A percentile compares a stretch with the other conserved stretches of the same genome.
Evolutionary conservation across 2,797 vertebrate species (phyloP).

Genomic region (Coregonus sp.): DNA sequence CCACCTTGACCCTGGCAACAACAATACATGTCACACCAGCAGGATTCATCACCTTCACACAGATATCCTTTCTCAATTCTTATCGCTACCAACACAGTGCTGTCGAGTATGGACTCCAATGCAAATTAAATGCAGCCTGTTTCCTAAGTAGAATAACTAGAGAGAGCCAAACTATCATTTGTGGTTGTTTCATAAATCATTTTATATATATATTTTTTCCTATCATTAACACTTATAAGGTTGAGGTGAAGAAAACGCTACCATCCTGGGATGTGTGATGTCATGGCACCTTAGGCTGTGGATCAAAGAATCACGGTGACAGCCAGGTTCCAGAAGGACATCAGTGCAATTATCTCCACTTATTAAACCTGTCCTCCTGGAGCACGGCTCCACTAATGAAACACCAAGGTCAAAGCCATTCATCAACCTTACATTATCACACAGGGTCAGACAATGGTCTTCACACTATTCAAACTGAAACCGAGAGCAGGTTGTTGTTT

Average conservation of each 20-base stretch:
- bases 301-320: slow-evolving; percentile 48
- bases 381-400: slow-evolving; percentile 52
- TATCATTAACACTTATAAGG: slow-evolving; percentile 5
- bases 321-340: slow-evolving; percentile 38
- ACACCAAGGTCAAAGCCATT: slow-evolving; percentile 54
- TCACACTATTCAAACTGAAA: slow-evolving; percentile 29
- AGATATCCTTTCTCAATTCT: slow-evolving; percentile 52
- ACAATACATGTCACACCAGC: slow-evolving; percentile 58
- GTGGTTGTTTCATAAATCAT: slow-evolving; percentile 33
- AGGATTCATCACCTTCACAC: slow-evolving; percentile 63
- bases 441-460: slow-evolving; percentile 7
- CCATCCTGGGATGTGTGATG: slow-evolving; percentile 7
- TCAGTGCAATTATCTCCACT: slow-evolving; percentile 56
- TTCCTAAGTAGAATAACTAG: slow-evolving; percentile 36
- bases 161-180: slow-evolving; percentile 12
- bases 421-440: slow-evolving; percentile 37
- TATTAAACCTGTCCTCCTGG: slow-evolving; percentile 63
- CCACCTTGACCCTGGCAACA: slow-evolving; percentile 54
- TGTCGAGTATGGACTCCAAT: slow-evolving; percentile 2
- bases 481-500: slow-evolving; percentile 37
- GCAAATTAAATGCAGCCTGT: slow-evolving; percentile 22
- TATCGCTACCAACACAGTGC: slow-evolving; percentile 6
- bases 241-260: slow-evolving; percentile 11
- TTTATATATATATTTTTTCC: slow-evolving; percentile 25
- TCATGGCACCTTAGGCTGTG: slow-evolving; percentile 32